Evolutionary conservation across 2,797 vertebrate genomes (phyloP).

Genomic region (Bradypus variegatus): DNA sequence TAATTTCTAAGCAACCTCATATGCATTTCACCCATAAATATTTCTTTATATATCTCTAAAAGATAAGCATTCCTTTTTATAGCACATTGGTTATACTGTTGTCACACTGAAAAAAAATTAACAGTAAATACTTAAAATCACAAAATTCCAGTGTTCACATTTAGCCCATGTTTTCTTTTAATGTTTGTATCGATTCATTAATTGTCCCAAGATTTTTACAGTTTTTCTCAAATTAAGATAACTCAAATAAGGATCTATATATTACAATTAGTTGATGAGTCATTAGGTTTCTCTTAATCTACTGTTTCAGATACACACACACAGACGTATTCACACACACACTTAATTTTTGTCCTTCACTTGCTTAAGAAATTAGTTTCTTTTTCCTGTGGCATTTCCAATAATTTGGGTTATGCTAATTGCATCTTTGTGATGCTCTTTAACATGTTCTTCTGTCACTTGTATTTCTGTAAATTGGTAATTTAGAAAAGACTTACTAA

Average conservation of each 20-base stretch:
- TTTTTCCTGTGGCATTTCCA: background rate
- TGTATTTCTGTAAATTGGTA: background rate
- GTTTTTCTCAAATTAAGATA: background rate
- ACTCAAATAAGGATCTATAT: background rate
- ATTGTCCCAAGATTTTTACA: background rate
- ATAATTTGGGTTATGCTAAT: background rate
- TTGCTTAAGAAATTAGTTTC: background rate
- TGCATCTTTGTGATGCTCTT: background rate
- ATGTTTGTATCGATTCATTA: background rate
- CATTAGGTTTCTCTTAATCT: background rate
- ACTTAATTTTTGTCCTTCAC: background rate
- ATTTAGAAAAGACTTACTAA: background rate
- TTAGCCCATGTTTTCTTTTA: background rate
- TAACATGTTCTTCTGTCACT: background rate
- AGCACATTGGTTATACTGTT: background rate
- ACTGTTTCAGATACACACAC: background rate
- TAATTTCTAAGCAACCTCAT: background rate
- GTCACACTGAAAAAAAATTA: background rate
- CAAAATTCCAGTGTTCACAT: background rate
- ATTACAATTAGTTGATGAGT: background rate
- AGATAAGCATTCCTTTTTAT: background rate
- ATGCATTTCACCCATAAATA: background rate
- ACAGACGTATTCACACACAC: background rate
- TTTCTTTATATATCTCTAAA: background rate
- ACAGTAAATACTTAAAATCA: background rate